Percentiles rank a stretch among this genome's conserved stretches.
Conservation (phyloP, 92 coral and sea anemone species). For the Epizoanthus ramosus region DNA sequence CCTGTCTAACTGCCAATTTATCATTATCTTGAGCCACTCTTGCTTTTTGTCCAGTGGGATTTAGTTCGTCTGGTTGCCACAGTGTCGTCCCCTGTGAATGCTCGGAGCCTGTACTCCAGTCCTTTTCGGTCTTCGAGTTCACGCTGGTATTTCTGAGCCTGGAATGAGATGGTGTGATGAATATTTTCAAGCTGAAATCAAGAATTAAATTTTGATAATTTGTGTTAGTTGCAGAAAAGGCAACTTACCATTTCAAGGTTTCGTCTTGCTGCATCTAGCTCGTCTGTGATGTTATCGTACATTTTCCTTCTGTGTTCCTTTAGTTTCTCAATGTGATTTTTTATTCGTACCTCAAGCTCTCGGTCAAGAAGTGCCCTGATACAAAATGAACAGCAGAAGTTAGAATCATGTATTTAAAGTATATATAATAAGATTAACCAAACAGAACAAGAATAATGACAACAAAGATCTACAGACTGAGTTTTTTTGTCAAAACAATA, state of each 20-base stretch:
- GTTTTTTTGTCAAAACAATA: too few species aligned
- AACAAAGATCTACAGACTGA: neutral
- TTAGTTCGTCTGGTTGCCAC: constrained; percentile 53
- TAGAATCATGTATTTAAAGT: neutral
- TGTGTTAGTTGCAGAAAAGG: neutral
- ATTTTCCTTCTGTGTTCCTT: constrained; percentile 76
- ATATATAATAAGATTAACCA: neutral
- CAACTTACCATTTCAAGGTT: constrained; percentile 86
- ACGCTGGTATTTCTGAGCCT: constrained; percentile 88
- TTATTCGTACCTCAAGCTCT: constrained; percentile 82
- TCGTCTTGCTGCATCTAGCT: constrained; percentile 83
- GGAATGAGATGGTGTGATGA: constrained; percentile 30
- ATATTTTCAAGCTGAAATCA: neutral
- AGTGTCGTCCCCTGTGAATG: constrained; percentile 93
- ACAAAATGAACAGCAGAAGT: neutral
- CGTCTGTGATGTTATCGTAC: constrained; percentile 74
- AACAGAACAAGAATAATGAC: neutral
- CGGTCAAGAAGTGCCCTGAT: constrained; percentile 83
- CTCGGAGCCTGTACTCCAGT: constrained; percentile 92
- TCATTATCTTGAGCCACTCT: neutral
- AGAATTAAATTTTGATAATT: neutral
- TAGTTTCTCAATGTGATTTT: constrained; percentile 83
- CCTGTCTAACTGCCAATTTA: too few species aligned
- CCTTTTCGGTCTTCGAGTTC: constrained; percentile 83
- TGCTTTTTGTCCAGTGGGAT: constrained; percentile 20